A percentile compares a stretch with the other conserved stretches of the same genome.
Evolutionary conservation across 2,113 vertebrate species (phyloP).

Genomic region (Misgurnus anguillicaudatus): DNA sequence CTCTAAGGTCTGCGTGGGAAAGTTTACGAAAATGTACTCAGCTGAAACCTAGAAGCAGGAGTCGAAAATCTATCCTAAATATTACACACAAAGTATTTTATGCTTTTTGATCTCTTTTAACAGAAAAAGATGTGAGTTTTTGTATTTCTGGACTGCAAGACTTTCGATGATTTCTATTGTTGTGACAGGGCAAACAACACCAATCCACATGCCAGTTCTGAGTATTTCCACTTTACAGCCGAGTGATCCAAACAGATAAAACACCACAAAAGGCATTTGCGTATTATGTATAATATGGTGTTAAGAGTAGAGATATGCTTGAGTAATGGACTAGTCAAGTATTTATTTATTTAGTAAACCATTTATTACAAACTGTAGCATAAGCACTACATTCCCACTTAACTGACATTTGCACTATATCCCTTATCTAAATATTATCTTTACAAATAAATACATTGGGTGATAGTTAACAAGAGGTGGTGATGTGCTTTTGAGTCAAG

Average conservation of each 20-base stretch:
- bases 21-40: neutral
- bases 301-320: neutral
- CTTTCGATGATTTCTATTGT: slow-evolving; percentile 15
- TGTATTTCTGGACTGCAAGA: slow-evolving; percentile 5
- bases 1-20: neutral
- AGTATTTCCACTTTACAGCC: neutral
- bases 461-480: too few relatives aligned
- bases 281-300: slow-evolving; percentile 54
- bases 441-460: too few relatives aligned
- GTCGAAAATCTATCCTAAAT: neutral
- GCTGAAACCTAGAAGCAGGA: neutral
- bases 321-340: slow-evolving; percentile 31
- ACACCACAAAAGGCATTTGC: slow-evolving; percentile 49
- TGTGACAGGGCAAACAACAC: slow-evolving; percentile 3
- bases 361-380: too few relatives aligned
- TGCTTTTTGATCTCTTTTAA: neutral
- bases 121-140: neutral
- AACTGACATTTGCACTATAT: too few relatives aligned
- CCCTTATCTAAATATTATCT: too few relatives aligned
- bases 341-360: too few relatives aligned
- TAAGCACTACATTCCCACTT: too few relatives aligned
- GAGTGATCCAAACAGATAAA: slow-evolving; percentile 44
- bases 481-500: too few relatives aligned
- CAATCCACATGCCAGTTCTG: slow-evolving; percentile 50
- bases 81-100: neutral